These are phyloP conservation scores for Pelodiscus sinensis DNA, from an alignment of 2,113 vertebrate genomes.

Conservation along the genomic window DNA sequence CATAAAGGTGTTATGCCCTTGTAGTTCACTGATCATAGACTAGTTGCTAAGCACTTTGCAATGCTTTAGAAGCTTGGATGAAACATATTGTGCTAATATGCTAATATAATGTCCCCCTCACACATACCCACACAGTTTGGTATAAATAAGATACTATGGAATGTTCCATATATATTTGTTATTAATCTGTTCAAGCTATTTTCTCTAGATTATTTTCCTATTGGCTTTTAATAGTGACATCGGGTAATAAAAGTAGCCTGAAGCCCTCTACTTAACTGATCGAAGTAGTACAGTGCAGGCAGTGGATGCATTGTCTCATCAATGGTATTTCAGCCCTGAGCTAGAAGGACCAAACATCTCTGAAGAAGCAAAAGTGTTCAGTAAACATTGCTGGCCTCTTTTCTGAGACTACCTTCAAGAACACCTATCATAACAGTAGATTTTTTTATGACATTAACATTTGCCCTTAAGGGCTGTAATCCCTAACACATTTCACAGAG, in stretches of 20 bases:
- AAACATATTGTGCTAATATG: background rate
- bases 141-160: background rate
- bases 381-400: background rate
- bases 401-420: background rate
- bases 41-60: background rate
- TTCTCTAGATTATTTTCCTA: background rate
- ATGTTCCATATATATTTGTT: background rate
- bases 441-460: background rate
- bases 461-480: background rate
- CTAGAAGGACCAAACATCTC: background rate
- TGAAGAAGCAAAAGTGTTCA: background rate
- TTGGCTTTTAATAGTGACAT: background rate
- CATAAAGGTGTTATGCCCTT: background rate
- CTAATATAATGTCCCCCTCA: background rate
- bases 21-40: background rate
- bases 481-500: background rate
- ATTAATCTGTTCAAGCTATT: background rate
- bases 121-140: background rate
- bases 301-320: background rate
- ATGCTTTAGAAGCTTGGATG: background rate
- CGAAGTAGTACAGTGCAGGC: background rate
- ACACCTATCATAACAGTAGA: accelerated
- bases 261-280: background rate
- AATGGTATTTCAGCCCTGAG: background rate
- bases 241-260: background rate